phyloP scores from a whole-genome alignment of 1,140 invertebrate genomes.

The Drosophila pachea region DNA sequence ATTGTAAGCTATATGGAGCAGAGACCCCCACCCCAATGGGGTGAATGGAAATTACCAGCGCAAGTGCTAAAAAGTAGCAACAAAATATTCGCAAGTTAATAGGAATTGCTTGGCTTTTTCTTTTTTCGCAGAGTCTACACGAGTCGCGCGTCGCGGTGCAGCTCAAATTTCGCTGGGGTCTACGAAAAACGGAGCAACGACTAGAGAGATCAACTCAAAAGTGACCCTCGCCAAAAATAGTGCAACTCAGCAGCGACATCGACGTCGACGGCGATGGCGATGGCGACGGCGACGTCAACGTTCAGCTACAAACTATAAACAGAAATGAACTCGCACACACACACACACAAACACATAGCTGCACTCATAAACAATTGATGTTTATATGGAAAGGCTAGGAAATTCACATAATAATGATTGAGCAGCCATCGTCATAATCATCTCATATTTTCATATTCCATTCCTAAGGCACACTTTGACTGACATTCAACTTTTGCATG shows the following conservation, averaged over 20 bases:
- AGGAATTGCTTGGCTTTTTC: conserved; percentile 30
- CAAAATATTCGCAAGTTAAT: conserved; percentile 56
- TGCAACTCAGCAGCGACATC: conserved; percentile 59
- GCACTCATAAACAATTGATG: conserved; percentile 64
- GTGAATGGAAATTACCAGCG: conserved; percentile 50
- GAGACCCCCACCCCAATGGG: background rate
- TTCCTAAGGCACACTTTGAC: conserved; percentile 54
- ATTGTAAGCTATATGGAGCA: conserved; percentile 8
- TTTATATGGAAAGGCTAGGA: conserved; percentile 68
- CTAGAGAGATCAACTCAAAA: conserved; percentile 33
- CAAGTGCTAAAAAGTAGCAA: conserved; percentile 34
- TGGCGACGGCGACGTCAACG: conserved; percentile 37
- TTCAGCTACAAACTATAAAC: conserved; percentile 48
- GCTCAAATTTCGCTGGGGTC: conserved; percentile 56
- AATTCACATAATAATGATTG: conserved; percentile 17
- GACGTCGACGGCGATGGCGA: conserved; percentile 41
- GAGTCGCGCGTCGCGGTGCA: conserved; percentile 49
- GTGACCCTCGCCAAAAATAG: conserved; percentile 66
- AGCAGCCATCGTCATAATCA: conserved; percentile 5
- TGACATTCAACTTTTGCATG: conserved; percentile 61
- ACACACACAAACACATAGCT: conserved; percentile 4
- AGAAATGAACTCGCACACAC: conserved; percentile 3
- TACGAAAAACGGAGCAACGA: conserved; percentile 51
- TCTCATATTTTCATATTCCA: conserved; percentile 4
- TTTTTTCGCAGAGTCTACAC: conserved; percentile 21